Conservation (phyloP, 2,797 vertebrate species). For the Hippopotamyrus pictus region DNA sequence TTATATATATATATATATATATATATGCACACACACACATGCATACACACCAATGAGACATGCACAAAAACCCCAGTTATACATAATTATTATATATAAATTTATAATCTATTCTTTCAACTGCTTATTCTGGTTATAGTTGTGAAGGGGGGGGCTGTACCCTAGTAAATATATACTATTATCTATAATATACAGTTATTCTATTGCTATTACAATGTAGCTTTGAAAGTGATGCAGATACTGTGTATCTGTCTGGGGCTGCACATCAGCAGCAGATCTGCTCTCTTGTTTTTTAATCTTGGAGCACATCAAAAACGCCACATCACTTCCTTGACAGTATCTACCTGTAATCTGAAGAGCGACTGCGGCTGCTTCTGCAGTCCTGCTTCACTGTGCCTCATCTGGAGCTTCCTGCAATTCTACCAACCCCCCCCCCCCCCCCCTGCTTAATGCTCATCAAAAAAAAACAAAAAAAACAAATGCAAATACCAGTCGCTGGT, state of each 20-base stretch:
- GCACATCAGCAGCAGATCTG: background rate
- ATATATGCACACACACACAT: too few relatives aligned
- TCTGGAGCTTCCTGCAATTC: background rate
- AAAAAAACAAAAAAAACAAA: background rate
- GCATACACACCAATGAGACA: background rate
- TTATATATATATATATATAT: too few relatives aligned
- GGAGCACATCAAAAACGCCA: constrained; percentile 3
- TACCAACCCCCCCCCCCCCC: background rate
- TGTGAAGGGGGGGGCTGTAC: background rate
- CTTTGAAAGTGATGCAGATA: background rate
- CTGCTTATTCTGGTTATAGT: background rate
- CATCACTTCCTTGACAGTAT: background rate
- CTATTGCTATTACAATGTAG: background rate
- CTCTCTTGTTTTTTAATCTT: constrained; percentile 16
- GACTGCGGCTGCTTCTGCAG: background rate
- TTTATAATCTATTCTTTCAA: background rate
- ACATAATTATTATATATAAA: background rate
- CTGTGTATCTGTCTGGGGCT: background rate
- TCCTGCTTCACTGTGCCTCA: background rate
- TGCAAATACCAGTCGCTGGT: background rate
- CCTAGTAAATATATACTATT: background rate
- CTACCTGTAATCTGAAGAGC: background rate
- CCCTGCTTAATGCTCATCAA: background rate
- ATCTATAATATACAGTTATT: background rate
- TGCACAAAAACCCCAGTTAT: background rate